phyloP scores from a whole-genome alignment of 1,140 invertebrate genomes.

The Cotesia chilonis region DNA sequence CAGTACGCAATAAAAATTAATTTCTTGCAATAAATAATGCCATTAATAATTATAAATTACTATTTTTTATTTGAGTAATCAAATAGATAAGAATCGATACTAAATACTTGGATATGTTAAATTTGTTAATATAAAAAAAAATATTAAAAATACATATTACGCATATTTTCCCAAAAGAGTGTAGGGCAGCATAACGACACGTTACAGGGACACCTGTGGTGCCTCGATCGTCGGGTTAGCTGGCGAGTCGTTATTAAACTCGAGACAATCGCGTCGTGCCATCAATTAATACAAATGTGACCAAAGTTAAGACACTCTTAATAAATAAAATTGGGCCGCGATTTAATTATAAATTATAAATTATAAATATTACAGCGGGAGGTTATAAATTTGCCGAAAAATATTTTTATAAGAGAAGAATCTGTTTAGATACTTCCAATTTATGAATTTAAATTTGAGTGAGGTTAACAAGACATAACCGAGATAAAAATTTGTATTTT shows the following conservation, averaged over 20 bases:
- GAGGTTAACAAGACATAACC: too few species aligned
- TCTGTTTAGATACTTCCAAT: not conserved
- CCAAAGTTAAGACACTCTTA: not conserved
- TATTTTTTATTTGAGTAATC: too few species aligned
- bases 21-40: too few species aligned
- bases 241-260: constrained; percentile 41
- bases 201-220: constrained; percentile 11
- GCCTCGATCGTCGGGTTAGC: constrained; percentile 35
- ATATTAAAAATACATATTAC: too few species aligned
- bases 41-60: too few species aligned
- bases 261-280: constrained; percentile 36
- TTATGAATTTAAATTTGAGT: too few species aligned
- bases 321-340: too few species aligned
- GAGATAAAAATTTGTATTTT: not conserved
- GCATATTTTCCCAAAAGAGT: not conserved
- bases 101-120: too few species aligned
- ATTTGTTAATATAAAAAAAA: too few species aligned
- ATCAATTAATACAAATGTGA: constrained; percentile 42
- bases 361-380: constrained; percentile 25
- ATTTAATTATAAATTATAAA: not conserved
- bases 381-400: constrained; percentile 1
- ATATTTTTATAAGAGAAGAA: not conserved
- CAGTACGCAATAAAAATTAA: too few species aligned
- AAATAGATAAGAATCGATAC: too few species aligned
- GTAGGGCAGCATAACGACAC: not conserved